Conservation (phyloP, 2,888 invertebrate species). For the Macrosiphum euphorbiae region DNA sequence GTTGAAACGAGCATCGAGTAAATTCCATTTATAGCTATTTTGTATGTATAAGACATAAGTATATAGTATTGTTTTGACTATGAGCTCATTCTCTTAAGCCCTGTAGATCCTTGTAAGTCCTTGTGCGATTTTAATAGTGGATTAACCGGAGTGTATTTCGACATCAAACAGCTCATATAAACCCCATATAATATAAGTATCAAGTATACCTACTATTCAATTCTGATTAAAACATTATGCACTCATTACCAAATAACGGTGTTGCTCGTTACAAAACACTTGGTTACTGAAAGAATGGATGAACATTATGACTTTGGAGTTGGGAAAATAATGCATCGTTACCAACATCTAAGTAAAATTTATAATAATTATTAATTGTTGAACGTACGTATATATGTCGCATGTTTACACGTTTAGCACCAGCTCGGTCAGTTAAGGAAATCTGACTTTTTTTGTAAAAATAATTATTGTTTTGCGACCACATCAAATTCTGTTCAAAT, state of each 20-base stretch:
- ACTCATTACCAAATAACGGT: background rate
- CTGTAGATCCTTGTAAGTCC: background rate
- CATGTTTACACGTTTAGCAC: too few species aligned
- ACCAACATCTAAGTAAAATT: background rate
- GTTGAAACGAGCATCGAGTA: background rate
- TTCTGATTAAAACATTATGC: background rate
- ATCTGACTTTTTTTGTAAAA: too few species aligned
- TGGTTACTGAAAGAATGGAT: background rate
- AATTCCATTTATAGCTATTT: background rate
- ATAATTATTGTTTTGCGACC: background rate
- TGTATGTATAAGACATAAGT: background rate
- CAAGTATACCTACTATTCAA: background rate
- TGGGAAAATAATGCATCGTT: background rate
- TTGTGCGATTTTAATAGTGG: background rate
- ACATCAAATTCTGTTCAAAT: background rate
- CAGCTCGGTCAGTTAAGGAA: too few species aligned
- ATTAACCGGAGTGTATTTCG: background rate
- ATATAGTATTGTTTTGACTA: background rate
- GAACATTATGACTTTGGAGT: background rate
- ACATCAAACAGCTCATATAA: background rate
- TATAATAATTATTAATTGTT: background rate
- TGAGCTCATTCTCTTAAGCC: background rate
- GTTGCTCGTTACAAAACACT: background rate
- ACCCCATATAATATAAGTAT: background rate
- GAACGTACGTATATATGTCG: background rate